Percentiles rank a stretch among this genome's conserved stretches.
These are phyloP conservation scores for Asbolus verrucosus DNA, from an alignment of 1,140 invertebrate species.

Conservation along the genomic window DNA sequence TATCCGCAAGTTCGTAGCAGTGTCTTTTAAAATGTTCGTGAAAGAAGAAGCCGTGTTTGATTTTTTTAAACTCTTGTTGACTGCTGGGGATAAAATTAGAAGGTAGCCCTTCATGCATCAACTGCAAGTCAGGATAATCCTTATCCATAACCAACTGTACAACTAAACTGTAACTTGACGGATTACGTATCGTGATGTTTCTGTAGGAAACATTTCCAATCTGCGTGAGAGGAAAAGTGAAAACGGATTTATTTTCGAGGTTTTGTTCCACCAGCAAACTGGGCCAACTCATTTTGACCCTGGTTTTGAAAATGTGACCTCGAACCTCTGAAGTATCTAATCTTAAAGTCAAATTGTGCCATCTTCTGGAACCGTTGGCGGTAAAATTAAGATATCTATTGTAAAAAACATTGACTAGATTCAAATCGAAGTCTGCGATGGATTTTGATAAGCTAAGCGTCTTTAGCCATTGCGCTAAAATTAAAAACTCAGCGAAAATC, in stretches of 20 bases:
- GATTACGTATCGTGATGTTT: conserved; percentile 73
- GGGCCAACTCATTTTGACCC: conserved; percentile 82
- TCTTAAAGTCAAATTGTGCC: conserved; percentile 79
- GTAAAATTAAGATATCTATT: conserved; percentile 70
- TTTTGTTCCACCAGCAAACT: conserved; percentile 65
- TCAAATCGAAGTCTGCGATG: conserved; percentile 73
- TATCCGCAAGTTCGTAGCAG: conserved; percentile 50
- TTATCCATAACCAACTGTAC: conserved; percentile 75
- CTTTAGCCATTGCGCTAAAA: conserved; percentile 77
- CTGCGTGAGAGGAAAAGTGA: conserved; percentile 85
- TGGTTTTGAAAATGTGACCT: conserved; percentile 77
- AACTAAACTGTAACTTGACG: conserved; percentile 70
- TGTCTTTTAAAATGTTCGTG: conserved; percentile 45
- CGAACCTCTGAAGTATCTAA: conserved; percentile 82
- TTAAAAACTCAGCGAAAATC: background rate
- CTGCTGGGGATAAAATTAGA: conserved; percentile 54
- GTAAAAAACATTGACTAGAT: conserved; percentile 71
- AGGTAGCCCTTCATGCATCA: conserved; percentile 68
- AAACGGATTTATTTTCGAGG: conserved; percentile 66
- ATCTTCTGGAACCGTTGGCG: conserved; percentile 64
- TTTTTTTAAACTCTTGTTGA: conserved; percentile 40
- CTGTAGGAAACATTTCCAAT: conserved; percentile 81
- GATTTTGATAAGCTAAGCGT: conserved; percentile 75
- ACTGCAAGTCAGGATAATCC: conserved; percentile 68
- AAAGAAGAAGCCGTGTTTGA: conserved; percentile 60